Base-by-base conservation (phyloP, 2,797 vertebrate species). In the Microctenopoma steveboyesi region DNA sequence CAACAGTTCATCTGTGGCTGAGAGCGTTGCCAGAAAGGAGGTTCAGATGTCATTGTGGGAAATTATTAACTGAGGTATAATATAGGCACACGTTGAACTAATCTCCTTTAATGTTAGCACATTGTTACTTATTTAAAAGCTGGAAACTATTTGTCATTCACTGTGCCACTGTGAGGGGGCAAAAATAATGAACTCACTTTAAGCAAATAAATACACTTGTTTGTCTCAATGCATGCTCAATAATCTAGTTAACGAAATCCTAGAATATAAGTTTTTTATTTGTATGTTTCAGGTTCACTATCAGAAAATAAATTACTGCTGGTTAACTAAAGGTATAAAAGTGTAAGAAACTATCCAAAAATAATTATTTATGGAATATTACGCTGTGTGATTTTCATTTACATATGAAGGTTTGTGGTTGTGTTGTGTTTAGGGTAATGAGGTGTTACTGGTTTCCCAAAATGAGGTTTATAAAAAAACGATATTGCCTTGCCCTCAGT, bases 1-100 rank as follows among this genome's bases (percentile, higher is more conserved):
- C 72, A 73, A 79, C 67, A 70, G 77, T 79, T 86, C 45, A 81
- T 79, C 84, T 69, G 67, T 67, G 82, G 68, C 48, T 54, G 51
- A 67, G 39, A 65, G 76, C 57, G 2, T 7, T 39, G 60, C 60
- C 72, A 43, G 62, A 72, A 55, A 52, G 64, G 33, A 70, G 64
- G 81, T 62, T 77, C 75, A 64, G 67, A 80, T 72, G 62, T 66
- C 61, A 73, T 53, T 11, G 39, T 39, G 57, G 74, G 67, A 86
- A 81, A 74, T 64, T 74, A 65, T 57, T 57, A n/a, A 46, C 45
- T 25, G 59, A 40, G 54, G 39, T 77, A 52, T 65, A 69, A 69
- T 45, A 54, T 4, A 55, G 16, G n/a, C 27, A 69, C 39, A 35
- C 16, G 27, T 39, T 27, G 45, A 72, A 15, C 25, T 57, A n/a